Evolutionary conservation across 1,140 invertebrate species (phyloP), one percentile per base, ranked within the genome.

Genomic region (Onthophagus taurus): DNA sequence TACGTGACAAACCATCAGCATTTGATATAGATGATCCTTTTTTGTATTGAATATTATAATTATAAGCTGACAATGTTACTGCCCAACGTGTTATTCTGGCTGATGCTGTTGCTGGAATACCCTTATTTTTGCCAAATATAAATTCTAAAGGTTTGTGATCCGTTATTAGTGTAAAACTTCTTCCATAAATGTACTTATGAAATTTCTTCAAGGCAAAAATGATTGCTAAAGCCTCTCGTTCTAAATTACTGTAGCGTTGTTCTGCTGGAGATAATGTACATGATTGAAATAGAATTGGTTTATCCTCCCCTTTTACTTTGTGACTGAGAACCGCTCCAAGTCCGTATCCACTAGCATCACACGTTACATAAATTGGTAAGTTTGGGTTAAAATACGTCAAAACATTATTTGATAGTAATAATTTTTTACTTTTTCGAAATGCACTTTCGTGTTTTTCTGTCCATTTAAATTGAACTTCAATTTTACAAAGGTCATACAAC

Each of bases 331-430:
- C 45, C 66, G 60, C 5, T 38, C 36, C 14, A 12, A 53, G 3
- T 2, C 48, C 53, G 16, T 52, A 45, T 0, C 30, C 2, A 11
- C 41, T 47, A n/a, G 51, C 52, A 26, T 60, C 49, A 30, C 52
- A 57, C 9, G 51, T 47, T 11, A 68, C 33, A 29, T 52, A 44
- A 14, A 63, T 49, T 2, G 48, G 44, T 26, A 46, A 39, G n/a
- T n/a, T 39, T 9, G 56, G 54, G 33, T 67, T 48, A 41, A 53
- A 63, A 48, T 59, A 55, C 4, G 43, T 44, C 21, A 65, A 45
- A 26, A 58, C 42, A 1, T 47, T 45, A 19, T 59, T 26, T 26
- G n/a, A n/a, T n/a, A n/a, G n/a, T n/a, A n/a, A n/a, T n/a, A n/a
- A n/a, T n/a, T n/a, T n/a, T n/a, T 60, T 60, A 5, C 58, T 42